A percentile compares a stretch with the other conserved stretches of the same genome.
These are phyloP conservation scores for Microtus montanus DNA, from an alignment of 2,113 vertebrate species.

Conservation along the genomic window DNA sequence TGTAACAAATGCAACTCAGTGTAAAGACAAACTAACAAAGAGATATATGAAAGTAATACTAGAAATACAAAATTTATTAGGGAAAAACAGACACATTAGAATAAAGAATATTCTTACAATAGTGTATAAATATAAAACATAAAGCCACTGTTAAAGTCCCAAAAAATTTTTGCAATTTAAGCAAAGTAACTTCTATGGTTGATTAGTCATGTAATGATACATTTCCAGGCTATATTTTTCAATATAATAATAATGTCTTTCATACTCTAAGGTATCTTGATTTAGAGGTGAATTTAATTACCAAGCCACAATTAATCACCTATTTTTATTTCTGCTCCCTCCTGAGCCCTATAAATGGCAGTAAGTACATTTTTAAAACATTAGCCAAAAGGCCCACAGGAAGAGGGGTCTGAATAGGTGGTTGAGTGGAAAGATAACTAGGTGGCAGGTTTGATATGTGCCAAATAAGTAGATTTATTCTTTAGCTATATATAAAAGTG, in stretches of 20 bases:
- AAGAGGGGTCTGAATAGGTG: neutral
- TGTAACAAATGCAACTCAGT: neutral
- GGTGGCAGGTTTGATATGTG: neutral
- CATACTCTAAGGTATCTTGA: neutral
- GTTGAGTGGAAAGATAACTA: neutral
- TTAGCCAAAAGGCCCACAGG: neutral
- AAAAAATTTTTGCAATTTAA: constrained; percentile 27
- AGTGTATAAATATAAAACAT: neutral
- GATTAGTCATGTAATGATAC: neutral
- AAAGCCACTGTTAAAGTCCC: neutral
- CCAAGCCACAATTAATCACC: neutral
- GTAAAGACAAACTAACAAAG: neutral
- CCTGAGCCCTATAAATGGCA: neutral
- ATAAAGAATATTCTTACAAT: neutral
- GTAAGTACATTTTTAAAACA: neutral
- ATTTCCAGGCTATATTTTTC: neutral
- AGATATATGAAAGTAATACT: neutral
- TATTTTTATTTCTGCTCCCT: neutral
- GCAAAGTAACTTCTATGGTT: neutral
- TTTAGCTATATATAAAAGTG: neutral
- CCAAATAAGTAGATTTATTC: neutral
- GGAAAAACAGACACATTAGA: constrained; percentile 28
- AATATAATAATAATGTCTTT: constrained; percentile 8
- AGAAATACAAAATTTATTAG: neutral
- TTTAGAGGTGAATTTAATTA: neutral